Evolutionary conservation across 2,888 invertebrate genomes (phyloP).

Genomic region (Conus canariensis): DNA sequence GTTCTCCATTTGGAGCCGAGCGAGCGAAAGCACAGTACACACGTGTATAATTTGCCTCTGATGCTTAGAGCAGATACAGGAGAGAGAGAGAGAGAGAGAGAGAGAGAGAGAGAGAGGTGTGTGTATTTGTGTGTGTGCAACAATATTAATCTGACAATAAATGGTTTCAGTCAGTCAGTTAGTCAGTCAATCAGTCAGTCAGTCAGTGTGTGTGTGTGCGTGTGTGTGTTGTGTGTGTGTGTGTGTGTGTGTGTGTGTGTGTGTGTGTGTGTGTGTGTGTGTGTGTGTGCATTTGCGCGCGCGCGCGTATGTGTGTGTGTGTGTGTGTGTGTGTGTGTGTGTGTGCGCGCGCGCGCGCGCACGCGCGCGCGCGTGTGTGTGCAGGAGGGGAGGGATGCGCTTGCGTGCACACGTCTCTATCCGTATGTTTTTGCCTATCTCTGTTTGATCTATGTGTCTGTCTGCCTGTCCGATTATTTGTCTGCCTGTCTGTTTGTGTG

Average conservation of each 20-base stretch:
- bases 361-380: no score
- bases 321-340: neutral
- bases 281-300: neutral
- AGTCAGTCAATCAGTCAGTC: neutral
- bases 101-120: no score
- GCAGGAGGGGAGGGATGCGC: neutral
- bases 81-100: no score
- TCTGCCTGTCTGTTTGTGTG: no score
- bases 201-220: neutral
- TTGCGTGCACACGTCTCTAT: neutral
- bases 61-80: no score
- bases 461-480: neutral
- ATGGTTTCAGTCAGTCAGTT: no score
- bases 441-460: neutral
- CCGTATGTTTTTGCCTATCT: neutral
- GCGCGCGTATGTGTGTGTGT: neutral
- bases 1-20: no score
- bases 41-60: no score
- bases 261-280: neutral
- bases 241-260: neutral
- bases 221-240: neutral
- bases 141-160: no score
- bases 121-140: no score
- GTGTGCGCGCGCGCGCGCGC: neutral
- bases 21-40: no score